Conservation (phyloP, 2,888 invertebrate genomes). For the Drosophila prostipennis region DNA sequence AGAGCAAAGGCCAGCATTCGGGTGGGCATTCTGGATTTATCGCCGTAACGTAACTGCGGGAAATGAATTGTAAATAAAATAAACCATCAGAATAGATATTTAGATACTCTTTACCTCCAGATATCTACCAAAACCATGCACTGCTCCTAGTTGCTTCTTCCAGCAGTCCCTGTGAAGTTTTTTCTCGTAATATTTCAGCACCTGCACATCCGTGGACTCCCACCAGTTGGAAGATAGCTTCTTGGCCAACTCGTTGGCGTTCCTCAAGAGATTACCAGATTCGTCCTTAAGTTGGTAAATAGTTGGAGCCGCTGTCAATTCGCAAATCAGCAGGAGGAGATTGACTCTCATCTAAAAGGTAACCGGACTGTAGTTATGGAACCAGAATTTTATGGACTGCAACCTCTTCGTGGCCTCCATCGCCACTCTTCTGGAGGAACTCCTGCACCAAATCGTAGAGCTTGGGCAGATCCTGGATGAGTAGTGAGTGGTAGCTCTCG, state of each 20-base stretch:
- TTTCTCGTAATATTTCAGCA: constrained; percentile 75
- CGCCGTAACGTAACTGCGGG: constrained; percentile 50
- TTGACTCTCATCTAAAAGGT: constrained; percentile 61
- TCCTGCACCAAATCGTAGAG: constrained; percentile 70
- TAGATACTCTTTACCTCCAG: constrained; percentile 62
- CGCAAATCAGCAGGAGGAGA: constrained; percentile 75
- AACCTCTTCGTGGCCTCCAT: constrained; percentile 29
- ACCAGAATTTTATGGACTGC: neutral
- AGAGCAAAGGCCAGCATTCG: constrained; percentile 74
- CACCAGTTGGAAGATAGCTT: constrained; percentile 17
- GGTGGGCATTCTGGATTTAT: constrained; percentile 47
- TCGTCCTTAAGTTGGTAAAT: constrained; percentile 60
- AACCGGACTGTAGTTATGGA: neutral
- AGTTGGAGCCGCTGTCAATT: constrained; percentile 70
- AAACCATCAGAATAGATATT: neutral
- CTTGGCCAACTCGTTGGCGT: constrained; percentile 60
- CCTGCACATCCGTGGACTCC: constrained; percentile 39
- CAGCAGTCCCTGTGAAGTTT: constrained; percentile 72
- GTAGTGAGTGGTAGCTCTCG: constrained; percentile 57
- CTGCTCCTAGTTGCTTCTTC: constrained; percentile 80
- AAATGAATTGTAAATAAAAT: neutral
- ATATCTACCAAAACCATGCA: constrained; percentile 77
- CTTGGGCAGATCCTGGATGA: constrained; percentile 71
- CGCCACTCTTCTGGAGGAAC: constrained; percentile 60
- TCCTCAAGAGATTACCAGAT: constrained; percentile 49